phyloP scores from a whole-genome alignment of 2,797 vertebrate species.

The Pipistrellus pygmaeus region DNA sequence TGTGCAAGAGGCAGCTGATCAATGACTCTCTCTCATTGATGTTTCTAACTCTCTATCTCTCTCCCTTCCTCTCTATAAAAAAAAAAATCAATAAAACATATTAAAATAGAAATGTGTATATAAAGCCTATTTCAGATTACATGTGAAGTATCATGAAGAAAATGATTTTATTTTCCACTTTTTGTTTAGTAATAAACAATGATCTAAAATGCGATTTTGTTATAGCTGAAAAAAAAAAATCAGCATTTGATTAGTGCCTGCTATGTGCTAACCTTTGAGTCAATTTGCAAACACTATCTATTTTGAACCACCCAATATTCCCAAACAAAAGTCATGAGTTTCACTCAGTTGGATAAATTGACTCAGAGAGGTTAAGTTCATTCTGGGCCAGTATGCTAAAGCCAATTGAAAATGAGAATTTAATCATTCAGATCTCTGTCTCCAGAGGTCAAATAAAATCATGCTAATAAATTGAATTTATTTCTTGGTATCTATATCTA shows the following conservation, averaged over 20 bases:
- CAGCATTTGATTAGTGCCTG: neutral
- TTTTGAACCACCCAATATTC: neutral
- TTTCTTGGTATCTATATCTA: neutral
- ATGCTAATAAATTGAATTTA: slow-evolving; percentile 57
- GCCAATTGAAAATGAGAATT: neutral
- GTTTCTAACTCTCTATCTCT: no score
- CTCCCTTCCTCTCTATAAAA: no score
- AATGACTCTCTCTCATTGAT: no score
- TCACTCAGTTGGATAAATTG: neutral
- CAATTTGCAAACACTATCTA: neutral
- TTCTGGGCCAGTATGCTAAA: neutral
- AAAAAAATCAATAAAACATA: no score
- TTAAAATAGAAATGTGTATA: neutral
- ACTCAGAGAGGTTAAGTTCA: neutral
- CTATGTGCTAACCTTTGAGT: neutral
- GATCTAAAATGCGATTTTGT: neutral
- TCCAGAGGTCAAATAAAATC: slow-evolving; percentile 32
- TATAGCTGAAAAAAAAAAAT: neutral
- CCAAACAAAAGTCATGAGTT: neutral
- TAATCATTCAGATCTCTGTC: neutral
- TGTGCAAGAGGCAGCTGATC: no score
- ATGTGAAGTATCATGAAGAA: neutral
- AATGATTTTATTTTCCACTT: neutral
- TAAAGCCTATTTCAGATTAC: neutral
- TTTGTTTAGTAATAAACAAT: neutral